Evolutionary conservation across 2,888 invertebrate genomes (phyloP).

Genomic region (Cremastinae sp.): DNA sequence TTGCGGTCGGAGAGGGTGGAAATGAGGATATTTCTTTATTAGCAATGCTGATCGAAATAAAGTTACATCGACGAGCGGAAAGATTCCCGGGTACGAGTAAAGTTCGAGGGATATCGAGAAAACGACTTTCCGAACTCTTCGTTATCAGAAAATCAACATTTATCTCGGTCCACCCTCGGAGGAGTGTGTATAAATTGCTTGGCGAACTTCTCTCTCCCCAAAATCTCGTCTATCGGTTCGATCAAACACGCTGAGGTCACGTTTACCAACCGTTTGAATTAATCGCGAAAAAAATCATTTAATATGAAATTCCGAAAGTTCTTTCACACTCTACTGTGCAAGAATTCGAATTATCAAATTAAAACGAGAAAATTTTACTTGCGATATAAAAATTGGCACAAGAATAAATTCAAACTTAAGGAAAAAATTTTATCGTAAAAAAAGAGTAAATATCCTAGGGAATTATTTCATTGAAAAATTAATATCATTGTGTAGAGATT

Average conservation of each 20-base stretch:
- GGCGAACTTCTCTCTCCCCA: background rate
- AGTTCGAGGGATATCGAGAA: background rate
- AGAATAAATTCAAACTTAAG: no score
- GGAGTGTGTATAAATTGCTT: background rate
- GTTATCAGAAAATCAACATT: conserved; percentile 7
- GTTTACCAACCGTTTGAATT: conserved; percentile 17
- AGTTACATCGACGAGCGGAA: background rate
- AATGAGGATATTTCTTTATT: no score
- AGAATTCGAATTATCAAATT: no score
- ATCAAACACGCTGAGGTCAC: conserved; percentile 44
- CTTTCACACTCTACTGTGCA: no score
- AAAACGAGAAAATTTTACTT: no score
- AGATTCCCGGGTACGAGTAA: background rate
- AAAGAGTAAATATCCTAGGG: no score
- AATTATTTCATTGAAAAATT: no score
- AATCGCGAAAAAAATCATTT: conserved; percentile 20
- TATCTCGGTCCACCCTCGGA: conserved; percentile 5
- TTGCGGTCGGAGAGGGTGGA: no score
- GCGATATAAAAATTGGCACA: no score
- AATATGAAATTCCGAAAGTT: conserved; percentile 18
- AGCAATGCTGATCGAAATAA: no score
- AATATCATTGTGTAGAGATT: no score
- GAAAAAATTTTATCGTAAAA: no score
- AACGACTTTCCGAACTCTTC: conserved; percentile 1
- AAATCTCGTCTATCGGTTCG: conserved; percentile 46